A percentile compares a stretch with the other conserved stretches of the same genome.
Evolutionary conservation across 2,888 invertebrate genomes (phyloP).

Genomic region (Mellilla xanthometata): DNA sequence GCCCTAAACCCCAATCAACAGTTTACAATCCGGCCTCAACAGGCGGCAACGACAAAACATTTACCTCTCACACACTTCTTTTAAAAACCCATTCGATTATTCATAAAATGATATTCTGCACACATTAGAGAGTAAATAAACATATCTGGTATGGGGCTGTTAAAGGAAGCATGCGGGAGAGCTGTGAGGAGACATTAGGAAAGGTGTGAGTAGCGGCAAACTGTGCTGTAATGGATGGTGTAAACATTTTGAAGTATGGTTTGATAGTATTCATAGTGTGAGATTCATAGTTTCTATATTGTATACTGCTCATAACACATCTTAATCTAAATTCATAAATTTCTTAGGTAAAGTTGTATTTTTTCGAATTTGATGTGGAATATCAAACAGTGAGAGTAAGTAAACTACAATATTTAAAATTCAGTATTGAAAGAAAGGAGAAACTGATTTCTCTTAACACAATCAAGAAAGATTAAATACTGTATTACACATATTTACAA

Average conservation of each 20-base stretch:
- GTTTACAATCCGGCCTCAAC: conserved; percentile 58
- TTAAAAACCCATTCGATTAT: conserved; percentile 76
- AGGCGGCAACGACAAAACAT: conserved; percentile 44
- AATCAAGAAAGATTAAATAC: no score
- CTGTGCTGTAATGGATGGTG: not conserved
- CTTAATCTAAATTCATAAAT: no score
- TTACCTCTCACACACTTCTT: conserved; percentile 77
- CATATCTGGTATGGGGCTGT: conserved; percentile 63
- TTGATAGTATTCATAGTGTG: no score
- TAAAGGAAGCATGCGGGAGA: conserved; percentile 81
- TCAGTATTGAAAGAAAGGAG: no score
- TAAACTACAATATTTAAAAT: no score
- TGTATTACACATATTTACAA: not conserved
- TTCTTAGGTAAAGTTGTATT: no score
- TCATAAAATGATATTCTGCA: conserved; percentile 75
- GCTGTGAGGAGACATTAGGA: conserved; percentile 26
- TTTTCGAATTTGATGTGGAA: no score
- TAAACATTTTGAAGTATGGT: no score
- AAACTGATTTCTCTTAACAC: no score
- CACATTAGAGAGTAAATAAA: conserved; percentile 67
- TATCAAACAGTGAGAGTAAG: no score
- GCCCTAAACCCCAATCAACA: conserved; percentile 78
- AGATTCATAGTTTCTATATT: no score
- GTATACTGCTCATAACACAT: no score
- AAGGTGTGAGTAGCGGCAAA: conserved; percentile 12